A percentile compares a stretch with the other conserved stretches of the same genome.
Conservation (phyloP, 2,113 vertebrate genomes). For the Labeo rohita region DNA sequence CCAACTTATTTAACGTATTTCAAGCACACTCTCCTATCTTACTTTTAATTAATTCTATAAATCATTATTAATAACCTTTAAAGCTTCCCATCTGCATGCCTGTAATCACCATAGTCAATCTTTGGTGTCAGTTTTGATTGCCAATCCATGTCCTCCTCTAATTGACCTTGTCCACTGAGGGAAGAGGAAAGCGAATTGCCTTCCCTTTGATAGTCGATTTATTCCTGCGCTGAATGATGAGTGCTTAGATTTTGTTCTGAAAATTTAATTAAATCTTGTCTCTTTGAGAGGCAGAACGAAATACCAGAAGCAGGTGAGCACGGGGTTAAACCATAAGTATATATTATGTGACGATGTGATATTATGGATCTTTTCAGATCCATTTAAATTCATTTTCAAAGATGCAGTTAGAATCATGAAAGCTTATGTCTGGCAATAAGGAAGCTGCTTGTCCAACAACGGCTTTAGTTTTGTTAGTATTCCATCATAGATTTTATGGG, state of each 20-base stretch:
- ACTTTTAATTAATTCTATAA: slow-evolving; percentile 82
- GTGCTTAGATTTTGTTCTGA: slow-evolving; percentile 72
- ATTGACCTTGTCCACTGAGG: slow-evolving; percentile 79
- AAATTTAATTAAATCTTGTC: slow-evolving; percentile 69
- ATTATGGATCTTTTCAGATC: slow-evolving; percentile 3
- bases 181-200: slow-evolving; percentile 73
- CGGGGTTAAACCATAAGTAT: slow-evolving; percentile 3
- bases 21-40: slow-evolving; percentile 70
- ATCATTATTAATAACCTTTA: slow-evolving; percentile 85
- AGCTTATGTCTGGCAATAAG: not conserved
- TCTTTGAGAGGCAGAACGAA: slow-evolving; percentile 66
- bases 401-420: not conserved
- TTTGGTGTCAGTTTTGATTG: slow-evolving; percentile 81
- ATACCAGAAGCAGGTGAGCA: not conserved
- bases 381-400: not conserved
- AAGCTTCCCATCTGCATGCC: slow-evolving; percentile 76
- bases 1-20: slow-evolving; percentile 74
- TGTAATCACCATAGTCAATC: slow-evolving; percentile 82
- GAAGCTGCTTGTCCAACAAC: not conserved
- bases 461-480: not conserved
- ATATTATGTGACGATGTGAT: slow-evolving; percentile 26
- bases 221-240: slow-evolving; percentile 71
- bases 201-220: slow-evolving; percentile 67
- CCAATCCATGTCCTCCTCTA: slow-evolving; percentile 78
- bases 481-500: not conserved